Evolutionary conservation across 2,113 vertebrate genomes (phyloP), one percentile per base, ranked within the genome.

Genomic region (Corythornis vintsioides): DNA sequence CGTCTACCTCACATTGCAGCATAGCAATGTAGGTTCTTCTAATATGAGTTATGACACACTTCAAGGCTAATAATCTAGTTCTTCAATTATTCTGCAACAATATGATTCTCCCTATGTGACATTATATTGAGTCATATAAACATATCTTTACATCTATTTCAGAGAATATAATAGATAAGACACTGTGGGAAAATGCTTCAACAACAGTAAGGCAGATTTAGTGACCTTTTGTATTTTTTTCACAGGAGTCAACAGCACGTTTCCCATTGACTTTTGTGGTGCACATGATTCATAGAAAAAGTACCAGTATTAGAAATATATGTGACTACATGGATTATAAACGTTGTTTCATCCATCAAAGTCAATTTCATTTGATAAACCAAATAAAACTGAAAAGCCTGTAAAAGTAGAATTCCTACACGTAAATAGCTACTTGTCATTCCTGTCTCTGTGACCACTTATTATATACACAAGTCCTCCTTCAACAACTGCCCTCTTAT

Each of bases 381-480:
- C 77, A 76, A 89, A 74, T 83, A 66, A 90, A 67, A 40, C 43
- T 85, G 33, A 87, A 95, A 73, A 90, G 11, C 26, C 18, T 85
- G 26, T 66, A 71, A 70, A 59, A 82, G 10, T 35, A 61, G 38
- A 90, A 80, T 8, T 7, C 28, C 52, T 80, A 29, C 0, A 0
- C 70, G 26, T 70, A 93, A 76, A 73, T 48, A 29, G 11, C 25
- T 89, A 38, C 52, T 87, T 87, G 42, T 71, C 71, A 80, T 74
- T 93, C 52, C n/a, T 86, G 10, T 7, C 31, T 77, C 60, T 71
- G 47, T 89, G 78, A 77, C 48, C 28, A 33, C 25, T 71, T 63
- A 67, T 61, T 60, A 70, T 22, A 48, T 22, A 61, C 1, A 0
- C 18, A 87, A 74, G 47, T 56, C 38, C 21, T 64, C 42, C 28